Evolutionary conservation across 1,140 invertebrate species (phyloP), one percentile per base, ranked within the genome.

Genomic region (Sitophilus oryzae): DNA sequence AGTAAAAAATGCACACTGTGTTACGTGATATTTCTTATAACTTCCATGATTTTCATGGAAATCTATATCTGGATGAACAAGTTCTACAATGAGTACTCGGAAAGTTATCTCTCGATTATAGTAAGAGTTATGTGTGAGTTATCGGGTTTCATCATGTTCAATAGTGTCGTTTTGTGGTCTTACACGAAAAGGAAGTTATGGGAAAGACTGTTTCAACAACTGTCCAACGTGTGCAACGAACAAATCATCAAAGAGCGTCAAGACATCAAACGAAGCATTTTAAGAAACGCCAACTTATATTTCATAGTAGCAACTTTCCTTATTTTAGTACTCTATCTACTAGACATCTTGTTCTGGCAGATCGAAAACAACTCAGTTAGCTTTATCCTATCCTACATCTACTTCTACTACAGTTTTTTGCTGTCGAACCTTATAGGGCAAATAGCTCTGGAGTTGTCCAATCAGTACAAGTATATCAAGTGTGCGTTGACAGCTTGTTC

Each of bases 1-100:
- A 14, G 44, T 3, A 25, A 21, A 5, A 40, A 19, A 25, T 47
- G 20, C 3, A 35, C 20, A 20, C 18, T 54, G n/a, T 14, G 38
- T 6, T 54, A 54, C 19, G 34, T 23, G 15, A 19, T 46, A 6
- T 10, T 54, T 18, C 37, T 54, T 14, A 9, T 46, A 1, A 40
- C 22, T 4, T 2, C 47, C 1, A 47, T 54, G 1, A 8, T 25
- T 10, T 14, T 18, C 2, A 54, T 54, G 52, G 52, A 54, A 41
- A 22, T 54, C n/a, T 54, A 46, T 34, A 54, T 54, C 11, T 54
- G 52, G 52, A 15, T 46, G 10, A 41, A 54, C 18, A 54, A 54
- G 36, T 54, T 54, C 15, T 54, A 54, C 23, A 54, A 20, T 10
- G 52, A 40, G 0, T 54, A 54, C 37, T 54, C 52, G 3, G 41